phyloP scores from a whole-genome alignment of 2,797 vertebrate species.

The Syngnathus rostellatus region DNA sequence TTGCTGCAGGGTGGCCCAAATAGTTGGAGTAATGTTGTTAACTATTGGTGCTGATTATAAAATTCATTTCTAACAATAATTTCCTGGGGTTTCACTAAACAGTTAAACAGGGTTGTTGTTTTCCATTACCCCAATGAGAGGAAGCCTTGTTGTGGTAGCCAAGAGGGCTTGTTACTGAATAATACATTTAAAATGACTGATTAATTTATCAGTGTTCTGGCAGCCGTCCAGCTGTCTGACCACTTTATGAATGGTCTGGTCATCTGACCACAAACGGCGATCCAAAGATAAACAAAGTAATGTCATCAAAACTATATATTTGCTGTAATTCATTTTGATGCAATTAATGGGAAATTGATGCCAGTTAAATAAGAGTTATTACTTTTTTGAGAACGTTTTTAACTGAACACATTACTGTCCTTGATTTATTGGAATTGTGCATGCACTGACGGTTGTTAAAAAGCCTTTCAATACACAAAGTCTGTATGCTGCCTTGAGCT shows the following conservation, averaged over 20 bases:
- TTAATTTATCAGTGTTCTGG: constrained; percentile 67
- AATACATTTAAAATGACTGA: constrained; percentile 65
- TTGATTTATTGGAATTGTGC: constrained; percentile 3
- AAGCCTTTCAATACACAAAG: constrained; percentile 36
- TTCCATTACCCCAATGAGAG: constrained; percentile 10
- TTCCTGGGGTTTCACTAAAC: background rate
- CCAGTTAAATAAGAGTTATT: background rate
- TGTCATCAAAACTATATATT: background rate
- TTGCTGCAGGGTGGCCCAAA: background rate
- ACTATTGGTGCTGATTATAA: background rate
- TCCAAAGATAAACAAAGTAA: constrained; percentile 5
- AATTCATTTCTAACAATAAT: background rate
- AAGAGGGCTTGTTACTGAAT: constrained; percentile 57
- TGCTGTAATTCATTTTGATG: background rate
- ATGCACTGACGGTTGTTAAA: constrained; percentile 11
- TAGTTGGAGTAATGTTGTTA: constrained; percentile 12
- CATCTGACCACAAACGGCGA: constrained; percentile 10
- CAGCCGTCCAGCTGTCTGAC: constrained; percentile 47
- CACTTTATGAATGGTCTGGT: constrained; percentile 31
- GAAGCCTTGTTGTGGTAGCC: constrained; percentile 32
- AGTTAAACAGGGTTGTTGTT: constrained; percentile 21
- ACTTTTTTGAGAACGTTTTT: background rate
- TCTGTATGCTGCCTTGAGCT: constrained; percentile 12
- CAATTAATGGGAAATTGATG: background rate
- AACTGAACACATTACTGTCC: constrained; percentile 18